Evolutionary conservation across 2,797 vertebrate species (phyloP).

Genomic region (Gymnopithys bicolor): DNA sequence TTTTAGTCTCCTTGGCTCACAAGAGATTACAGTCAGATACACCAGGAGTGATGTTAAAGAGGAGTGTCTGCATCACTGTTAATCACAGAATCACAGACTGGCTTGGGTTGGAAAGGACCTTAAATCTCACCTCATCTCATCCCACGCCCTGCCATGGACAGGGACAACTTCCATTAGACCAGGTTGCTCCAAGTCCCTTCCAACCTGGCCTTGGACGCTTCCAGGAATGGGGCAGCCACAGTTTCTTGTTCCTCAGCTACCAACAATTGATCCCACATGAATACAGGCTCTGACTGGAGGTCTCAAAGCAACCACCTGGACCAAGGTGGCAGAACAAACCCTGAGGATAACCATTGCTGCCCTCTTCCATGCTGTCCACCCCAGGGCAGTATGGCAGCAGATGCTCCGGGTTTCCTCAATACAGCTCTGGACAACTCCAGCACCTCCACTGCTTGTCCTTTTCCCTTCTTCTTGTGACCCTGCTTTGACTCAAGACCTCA

Average conservation of each 20-base stretch:
- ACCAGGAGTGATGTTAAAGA: not conserved
- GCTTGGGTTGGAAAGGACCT: not conserved
- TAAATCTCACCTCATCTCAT: not conserved
- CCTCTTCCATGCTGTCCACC: not conserved
- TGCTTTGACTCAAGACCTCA: not conserved
- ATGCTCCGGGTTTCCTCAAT: not conserved
- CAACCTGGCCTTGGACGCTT: not conserved
- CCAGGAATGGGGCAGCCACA: not conserved
- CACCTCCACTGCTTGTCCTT: fast-evolving
- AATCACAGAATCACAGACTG: not conserved
- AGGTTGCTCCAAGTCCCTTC: not conserved
- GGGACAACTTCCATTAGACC: not conserved
- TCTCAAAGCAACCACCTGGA: not conserved
- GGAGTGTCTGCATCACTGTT: not conserved
- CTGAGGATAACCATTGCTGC: not conserved
- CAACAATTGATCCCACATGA: not conserved
- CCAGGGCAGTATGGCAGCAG: fast-evolving
- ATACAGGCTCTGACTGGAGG: not conserved
- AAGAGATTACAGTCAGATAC: not conserved
- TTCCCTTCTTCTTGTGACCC: not conserved
- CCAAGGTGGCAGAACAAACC: not conserved
- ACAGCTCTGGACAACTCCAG: not conserved
- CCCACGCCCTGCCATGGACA: fast-evolving
- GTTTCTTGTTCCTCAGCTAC: not conserved
- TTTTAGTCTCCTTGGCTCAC: not conserved